Evolutionary conservation across 1,140 invertebrate species (phyloP).

Genomic region (Drosophila takahashii): DNA sequence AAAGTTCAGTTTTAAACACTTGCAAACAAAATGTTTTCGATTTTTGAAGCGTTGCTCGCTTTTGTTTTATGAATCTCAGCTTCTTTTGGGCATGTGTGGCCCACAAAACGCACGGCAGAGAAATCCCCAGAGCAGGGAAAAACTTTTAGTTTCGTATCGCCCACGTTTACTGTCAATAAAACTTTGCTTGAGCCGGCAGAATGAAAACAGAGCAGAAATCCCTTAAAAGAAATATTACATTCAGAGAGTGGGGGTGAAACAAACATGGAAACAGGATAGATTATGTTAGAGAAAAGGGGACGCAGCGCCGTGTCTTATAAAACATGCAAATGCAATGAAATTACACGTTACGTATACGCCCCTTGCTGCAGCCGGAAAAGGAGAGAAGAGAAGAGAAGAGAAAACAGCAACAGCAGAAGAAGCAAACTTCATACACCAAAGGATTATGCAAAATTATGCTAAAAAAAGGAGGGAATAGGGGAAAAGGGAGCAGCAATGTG

Average conservation of each 20-base stretch:
- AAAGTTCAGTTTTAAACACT: slow-evolving; percentile 78
- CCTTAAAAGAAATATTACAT: slow-evolving; percentile 15
- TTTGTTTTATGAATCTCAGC: slow-evolving; percentile 76
- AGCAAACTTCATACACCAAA: slow-evolving; percentile 49
- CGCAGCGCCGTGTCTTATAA: slow-evolving; percentile 48
- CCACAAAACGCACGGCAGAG: slow-evolving; percentile 15
- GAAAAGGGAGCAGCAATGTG: background rate
- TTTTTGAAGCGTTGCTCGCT: slow-evolving; percentile 55
- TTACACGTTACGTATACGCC: slow-evolving; percentile 82
- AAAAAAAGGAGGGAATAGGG: slow-evolving; percentile 24
- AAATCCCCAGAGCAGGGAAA: slow-evolving; percentile 66
- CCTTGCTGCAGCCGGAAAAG: slow-evolving; percentile 49
- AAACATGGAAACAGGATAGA: slow-evolving; percentile 61
- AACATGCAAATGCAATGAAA: slow-evolving; percentile 81
- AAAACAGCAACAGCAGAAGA: slow-evolving; percentile 5
- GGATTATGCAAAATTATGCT: slow-evolving; percentile 82
- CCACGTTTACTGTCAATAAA: slow-evolving; percentile 83
- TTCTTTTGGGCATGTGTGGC: slow-evolving; percentile 25
- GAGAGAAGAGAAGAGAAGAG: slow-evolving; percentile 11
- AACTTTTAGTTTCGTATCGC: slow-evolving; percentile 75
- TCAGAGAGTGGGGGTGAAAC: slow-evolving; percentile 14
- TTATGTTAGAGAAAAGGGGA: slow-evolving; percentile 25
- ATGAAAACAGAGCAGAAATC: slow-evolving; percentile 35
- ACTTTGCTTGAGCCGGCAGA: slow-evolving; percentile 68
- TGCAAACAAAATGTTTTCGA: slow-evolving; percentile 70